Evolutionary conservation across 2,113 vertebrate genomes (phyloP), one percentile per base, ranked within the genome.

Genomic region (Phocoena sinus): DNA sequence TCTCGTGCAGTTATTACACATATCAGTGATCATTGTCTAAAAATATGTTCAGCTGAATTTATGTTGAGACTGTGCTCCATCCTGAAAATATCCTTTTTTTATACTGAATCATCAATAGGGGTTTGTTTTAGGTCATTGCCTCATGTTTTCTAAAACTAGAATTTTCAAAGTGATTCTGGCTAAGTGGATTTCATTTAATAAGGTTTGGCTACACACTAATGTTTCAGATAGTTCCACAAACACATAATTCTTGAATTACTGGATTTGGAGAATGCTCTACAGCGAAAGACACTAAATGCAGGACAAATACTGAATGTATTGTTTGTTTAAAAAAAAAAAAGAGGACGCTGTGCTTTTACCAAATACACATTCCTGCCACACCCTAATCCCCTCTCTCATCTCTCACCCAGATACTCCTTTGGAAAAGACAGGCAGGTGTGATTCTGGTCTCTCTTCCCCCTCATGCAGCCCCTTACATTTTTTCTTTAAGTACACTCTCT

Each of bases 41-140:
- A 92, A 86, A 76, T 73, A 81, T 8, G 28, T 28, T 50, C 77
- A 60, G 9, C 8, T 41, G 67, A 91, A 58, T 92, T 90, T 95
- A 50, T 83, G 70, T 76, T 25, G 31, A 84, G 80, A 63, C 3
- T 23, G 15, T 15, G 26, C 15, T 84, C 5, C 62, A 41, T 53
- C 12, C 15, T 81, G 1, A 84, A 94, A 83, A 58, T 62, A 5
- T 38, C 15, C 6, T 20, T 63, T 36, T 93, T 90, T 13, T n/a
- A 56, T 84, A 71, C 33, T 47, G 87, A 95, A 26, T 91, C 50
- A 74, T 83, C 80, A 90, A 18, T 65, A n/a, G 28, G 26, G 36
- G 33, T 80, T 95, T 95, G 25, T 92, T 97, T 95, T 84, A 81
- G 70, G 60, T 82, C 36, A 65, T 80, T 92, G 84, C 7, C 26